phyloP scores from a whole-genome alignment of 2,113 vertebrate genomes.

The Grammomys surdaster region DNA sequence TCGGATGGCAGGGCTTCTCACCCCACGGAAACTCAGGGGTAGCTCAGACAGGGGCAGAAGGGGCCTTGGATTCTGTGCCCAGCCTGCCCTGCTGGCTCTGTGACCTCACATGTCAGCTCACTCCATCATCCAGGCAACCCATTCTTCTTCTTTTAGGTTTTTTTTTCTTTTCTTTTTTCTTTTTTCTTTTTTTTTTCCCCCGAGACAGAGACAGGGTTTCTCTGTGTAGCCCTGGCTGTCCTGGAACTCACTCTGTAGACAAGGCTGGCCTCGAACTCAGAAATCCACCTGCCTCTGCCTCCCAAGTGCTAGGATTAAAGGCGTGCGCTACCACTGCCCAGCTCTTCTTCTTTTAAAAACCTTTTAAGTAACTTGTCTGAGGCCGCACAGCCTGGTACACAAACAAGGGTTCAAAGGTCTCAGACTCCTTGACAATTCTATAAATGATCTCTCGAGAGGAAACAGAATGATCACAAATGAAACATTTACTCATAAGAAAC shows the following conservation, averaged over 20 bases:
- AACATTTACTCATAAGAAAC: neutral
- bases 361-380: neutral
- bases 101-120: neutral
- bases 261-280: too few relatives aligned
- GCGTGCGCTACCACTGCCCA: too few relatives aligned
- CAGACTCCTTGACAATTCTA: neutral
- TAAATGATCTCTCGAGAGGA: neutral
- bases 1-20: neutral
- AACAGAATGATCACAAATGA: slow-evolving; percentile 12
- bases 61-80: too few relatives aligned
- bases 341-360: neutral
- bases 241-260: too few relatives aligned
- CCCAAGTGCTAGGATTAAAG: too few relatives aligned
- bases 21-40: neutral
- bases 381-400: neutral
- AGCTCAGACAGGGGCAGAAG: neutral
- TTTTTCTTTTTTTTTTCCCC: too few relatives aligned
- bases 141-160: neutral
- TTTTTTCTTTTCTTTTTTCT: too few relatives aligned
- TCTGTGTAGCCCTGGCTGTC: too few relatives aligned
- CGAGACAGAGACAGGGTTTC: too few relatives aligned
- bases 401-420: neutral
- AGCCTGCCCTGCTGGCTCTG: neutral
- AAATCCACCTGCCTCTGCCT: too few relatives aligned
- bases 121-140: neutral